phyloP scores from a whole-genome alignment of 2,113 vertebrate genomes.

The Junco hyemalis region DNA sequence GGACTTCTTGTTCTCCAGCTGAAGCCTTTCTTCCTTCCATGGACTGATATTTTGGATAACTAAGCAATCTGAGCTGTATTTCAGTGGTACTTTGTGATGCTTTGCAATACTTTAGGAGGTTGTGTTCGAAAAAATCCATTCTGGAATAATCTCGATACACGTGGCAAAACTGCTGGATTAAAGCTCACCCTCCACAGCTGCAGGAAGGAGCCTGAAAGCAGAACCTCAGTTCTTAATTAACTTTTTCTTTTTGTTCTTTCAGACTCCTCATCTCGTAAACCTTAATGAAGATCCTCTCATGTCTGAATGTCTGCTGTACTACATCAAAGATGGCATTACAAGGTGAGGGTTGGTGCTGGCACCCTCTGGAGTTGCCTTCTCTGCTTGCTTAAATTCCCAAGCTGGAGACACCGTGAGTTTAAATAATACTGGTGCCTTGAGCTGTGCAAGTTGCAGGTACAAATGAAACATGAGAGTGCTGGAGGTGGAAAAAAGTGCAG shows the following conservation, averaged over 20 bases:
- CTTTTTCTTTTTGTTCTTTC: constrained; percentile 30
- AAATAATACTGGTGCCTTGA: background rate
- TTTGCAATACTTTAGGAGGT: background rate
- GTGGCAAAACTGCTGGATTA: background rate
- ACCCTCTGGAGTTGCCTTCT: background rate
- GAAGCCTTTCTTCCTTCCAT: background rate
- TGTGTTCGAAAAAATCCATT: background rate
- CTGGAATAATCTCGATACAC: background rate
- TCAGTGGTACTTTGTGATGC: background rate
- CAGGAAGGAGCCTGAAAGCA: background rate
- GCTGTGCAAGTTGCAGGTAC: background rate
- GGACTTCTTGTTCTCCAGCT: background rate
- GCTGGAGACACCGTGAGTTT: background rate
- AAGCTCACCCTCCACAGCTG: background rate
- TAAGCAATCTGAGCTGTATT: background rate
- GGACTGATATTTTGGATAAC: background rate
- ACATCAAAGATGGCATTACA: constrained; percentile 98
- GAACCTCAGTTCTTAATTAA: background rate
- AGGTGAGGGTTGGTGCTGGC: constrained; percentile 76
- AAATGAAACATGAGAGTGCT: background rate
- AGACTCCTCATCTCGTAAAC: constrained; percentile 98
- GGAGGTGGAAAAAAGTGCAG: background rate
- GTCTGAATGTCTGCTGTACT: constrained; percentile 98
- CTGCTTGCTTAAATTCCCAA: background rate
- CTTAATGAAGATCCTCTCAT: constrained; percentile 98